Base-by-base conservation (phyloP, 2,113 vertebrate genomes). In the Psephotus haematonotus region DNA sequence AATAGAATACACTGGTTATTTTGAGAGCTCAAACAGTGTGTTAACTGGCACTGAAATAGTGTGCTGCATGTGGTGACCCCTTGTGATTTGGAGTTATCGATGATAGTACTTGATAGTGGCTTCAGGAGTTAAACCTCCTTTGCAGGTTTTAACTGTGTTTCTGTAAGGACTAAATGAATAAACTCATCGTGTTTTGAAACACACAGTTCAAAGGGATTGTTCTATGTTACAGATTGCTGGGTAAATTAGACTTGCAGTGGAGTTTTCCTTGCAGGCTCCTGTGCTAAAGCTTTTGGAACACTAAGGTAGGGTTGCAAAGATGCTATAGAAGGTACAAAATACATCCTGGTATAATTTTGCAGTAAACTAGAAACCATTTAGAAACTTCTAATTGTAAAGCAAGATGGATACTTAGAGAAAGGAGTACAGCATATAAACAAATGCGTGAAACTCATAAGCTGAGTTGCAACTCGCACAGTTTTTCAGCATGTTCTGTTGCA, bases 31-130 rank as follows among this genome's bases (percentile, higher is more conserved):
- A 90, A 94, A 63, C 64, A 59, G 10, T 14, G 6, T 82, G 78
- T 63, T 93, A 93, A 86, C 85, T 86, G 82, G 82, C 3, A 2
- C 46, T 94, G 87, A 95, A 95, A 78, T 71, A 82, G 17, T 31
- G 60, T 0, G 0, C 65, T 82, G 68, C n/a, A 3, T 60, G 65
- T 71, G 65, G 63, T 67, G 22, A 14, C 52, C 91, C 62, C 49
- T 69, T 84, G 87, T 77, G 90, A 90, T 50, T 41, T 82, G 78
- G 59, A 67, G 60, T 78, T 92, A 70, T 0, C 0, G 35, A 65
- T 69, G 60, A 78, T 69, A 20, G 4, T 76, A 35, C 81, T 92
- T 83, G 52, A 65, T 90, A 78, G 47, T 27, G 53, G 53, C 57
- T 89, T 91, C 49, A 74, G 41, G 65, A 83, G 62, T 87, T 41